Evolutionary conservation across 2,113 vertebrate species (phyloP).

Genomic region (Platysternon megacephalum): DNA sequence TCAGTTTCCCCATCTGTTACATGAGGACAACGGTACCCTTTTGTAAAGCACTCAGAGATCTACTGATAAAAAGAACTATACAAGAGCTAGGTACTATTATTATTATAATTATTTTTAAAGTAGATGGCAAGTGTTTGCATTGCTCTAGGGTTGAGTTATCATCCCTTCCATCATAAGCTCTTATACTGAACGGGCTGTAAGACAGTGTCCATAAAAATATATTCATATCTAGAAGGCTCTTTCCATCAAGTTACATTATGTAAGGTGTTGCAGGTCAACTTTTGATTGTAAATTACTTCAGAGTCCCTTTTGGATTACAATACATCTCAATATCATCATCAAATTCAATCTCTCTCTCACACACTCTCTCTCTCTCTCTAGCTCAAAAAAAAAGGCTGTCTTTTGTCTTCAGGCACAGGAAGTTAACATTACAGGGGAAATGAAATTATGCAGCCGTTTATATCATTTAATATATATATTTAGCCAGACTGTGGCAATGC

Average conservation of each 20-base stretch:
- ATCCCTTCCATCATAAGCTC: neutral
- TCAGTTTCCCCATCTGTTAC: neutral
- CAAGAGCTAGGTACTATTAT: neutral
- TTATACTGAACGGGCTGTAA: neutral
- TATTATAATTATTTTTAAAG: neutral
- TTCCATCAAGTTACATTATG: neutral
- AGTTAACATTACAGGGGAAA: conserved; percentile 33
- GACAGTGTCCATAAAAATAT: neutral
- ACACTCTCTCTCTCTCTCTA: neutral
- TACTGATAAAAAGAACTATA: neutral
- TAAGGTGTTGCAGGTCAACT: neutral
- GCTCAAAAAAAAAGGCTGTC: neutral
- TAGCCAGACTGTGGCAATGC: conserved; percentile 59
- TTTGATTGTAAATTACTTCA: conserved; percentile 14
- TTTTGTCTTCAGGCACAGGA: neutral
- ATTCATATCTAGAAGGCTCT: neutral
- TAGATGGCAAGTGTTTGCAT: neutral
- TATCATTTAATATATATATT: conserved; percentile 64
- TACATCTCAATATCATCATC: neutral
- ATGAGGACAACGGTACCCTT: neutral
- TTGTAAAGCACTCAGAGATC: neutral
- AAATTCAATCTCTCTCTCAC: neutral
- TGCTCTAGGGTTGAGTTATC: rapidly evolving
- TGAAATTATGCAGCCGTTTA: conserved; percentile 33
- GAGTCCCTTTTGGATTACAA: conserved; percentile 8